These are phyloP conservation scores for Phortica magna DNA, from an alignment of 2,888 invertebrate species.

Conservation along the genomic window DNA sequence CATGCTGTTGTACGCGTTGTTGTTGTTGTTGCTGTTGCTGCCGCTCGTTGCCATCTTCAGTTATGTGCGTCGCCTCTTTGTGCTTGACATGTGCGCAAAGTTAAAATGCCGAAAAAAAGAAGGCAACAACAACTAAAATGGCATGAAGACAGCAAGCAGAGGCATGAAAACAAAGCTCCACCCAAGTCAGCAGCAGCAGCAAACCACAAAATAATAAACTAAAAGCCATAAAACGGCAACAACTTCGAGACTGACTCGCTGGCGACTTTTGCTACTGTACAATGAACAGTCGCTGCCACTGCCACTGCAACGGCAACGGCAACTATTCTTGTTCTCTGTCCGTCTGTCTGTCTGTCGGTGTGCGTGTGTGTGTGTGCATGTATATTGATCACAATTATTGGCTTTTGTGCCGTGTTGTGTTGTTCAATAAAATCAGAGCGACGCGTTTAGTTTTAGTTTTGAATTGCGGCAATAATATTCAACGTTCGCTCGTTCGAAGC, in stretches of 20 bases:
- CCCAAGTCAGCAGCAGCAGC: background rate
- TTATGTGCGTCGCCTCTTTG: constrained; percentile 11
- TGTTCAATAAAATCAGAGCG: constrained; percentile 20
- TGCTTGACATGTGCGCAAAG: constrained; percentile 26
- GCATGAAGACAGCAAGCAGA: background rate
- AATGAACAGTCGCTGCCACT: background rate
- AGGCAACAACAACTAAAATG: background rate
- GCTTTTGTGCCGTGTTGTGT: constrained; percentile 9
- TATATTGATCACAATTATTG: constrained; percentile 24
- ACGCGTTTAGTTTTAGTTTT: constrained; percentile 17
- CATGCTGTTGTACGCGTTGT: constrained; percentile 40
- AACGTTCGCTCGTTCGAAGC: background rate
- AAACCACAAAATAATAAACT: constrained; percentile 9
- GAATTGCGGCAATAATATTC: constrained; percentile 27
- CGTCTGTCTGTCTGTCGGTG: background rate
- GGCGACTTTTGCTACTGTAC: constrained; percentile 28
- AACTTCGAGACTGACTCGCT: background rate
- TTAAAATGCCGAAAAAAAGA: constrained; percentile 19
- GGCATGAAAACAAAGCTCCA: constrained; percentile 3
- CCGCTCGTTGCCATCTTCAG: constrained; percentile 21
- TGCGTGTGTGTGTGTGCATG: background rate
- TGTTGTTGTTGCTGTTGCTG: constrained; percentile 45
- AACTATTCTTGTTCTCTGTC: background rate
- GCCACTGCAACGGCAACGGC: background rate
- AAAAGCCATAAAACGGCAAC: constrained; percentile 20